Base-by-base conservation (phyloP, 1,140 invertebrate genomes). In the Asbolus verrucosus region DNA sequence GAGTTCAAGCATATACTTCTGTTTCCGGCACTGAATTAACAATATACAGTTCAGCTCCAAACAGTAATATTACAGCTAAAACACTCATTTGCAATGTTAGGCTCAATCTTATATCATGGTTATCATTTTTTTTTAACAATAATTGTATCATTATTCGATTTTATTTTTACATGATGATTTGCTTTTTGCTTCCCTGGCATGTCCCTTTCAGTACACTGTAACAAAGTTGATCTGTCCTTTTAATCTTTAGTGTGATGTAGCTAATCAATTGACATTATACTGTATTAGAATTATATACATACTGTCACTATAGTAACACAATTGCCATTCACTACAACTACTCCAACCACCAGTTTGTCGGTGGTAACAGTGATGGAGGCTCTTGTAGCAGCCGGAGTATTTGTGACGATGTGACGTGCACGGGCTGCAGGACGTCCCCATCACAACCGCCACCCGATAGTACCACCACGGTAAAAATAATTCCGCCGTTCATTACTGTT, bases 231-330 rank as follows among this genome's bases (percentile, higher is more conserved):
- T 61, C 65, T 75, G 73, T 76, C 65, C 67, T 76, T 75, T 50
- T 79, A 84, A 84, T 82, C 81, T 85, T 85, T 86, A 85, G 84
- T 86, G 84, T 86, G 83, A 84, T 80, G 82, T 86, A 86, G 84
- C 82, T 85, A 83, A 85, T 84, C 73, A 63, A 80, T 83, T 71
- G 27, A 82, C 81, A 82, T 75, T 81, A 82, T 82, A 78, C 74
- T 75, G 69, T 63, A 43, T 65, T 70, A 83, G 82, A 77, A 77
- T 81, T 82, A 80, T 81, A 83, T 80, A 80, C 81, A 74, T 75
- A 75, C 71, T 73, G 67, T 54, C 19, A 54, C 46, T 54, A 77
- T 74, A 77, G 72, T 76, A 71, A 77, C 76, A 76, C 73, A 66
- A 67, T 76, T 71, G 73, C 75, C 73, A 75, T 76, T 77, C 73